These are phyloP conservation scores for Patella depressa DNA, from an alignment of 2,888 invertebrate genomes.

Conservation along the genomic window DNA sequence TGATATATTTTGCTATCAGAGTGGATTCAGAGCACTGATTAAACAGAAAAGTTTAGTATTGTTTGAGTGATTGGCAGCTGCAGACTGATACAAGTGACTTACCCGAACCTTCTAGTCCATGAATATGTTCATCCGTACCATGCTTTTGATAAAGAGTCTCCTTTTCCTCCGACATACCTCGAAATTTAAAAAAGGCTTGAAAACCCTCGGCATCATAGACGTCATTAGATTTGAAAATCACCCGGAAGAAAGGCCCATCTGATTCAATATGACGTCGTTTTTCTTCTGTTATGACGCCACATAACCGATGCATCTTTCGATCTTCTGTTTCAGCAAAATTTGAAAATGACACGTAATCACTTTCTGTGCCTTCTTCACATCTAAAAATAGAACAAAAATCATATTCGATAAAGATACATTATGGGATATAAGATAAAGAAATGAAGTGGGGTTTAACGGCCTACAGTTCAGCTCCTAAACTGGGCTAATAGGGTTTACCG, in stretches of 20 bases:
- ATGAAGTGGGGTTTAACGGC: too few species aligned
- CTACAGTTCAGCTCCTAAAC: too few species aligned
- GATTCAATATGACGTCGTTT: conserved; percentile 75
- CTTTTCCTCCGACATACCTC: conserved; percentile 76
- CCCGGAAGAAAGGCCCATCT: conserved; percentile 92
- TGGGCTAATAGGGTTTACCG: too few species aligned
- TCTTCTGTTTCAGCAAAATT: conserved; percentile 87
- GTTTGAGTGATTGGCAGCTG: background rate
- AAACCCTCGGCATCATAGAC: conserved; percentile 94
- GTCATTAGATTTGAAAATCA: conserved; percentile 94
- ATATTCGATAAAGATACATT: too few species aligned
- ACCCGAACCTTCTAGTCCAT: background rate
- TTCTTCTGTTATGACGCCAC: conserved; percentile 77
- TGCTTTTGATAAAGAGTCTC: background rate
- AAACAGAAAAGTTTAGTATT: too few species aligned
- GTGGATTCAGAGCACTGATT: too few species aligned
- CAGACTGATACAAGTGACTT: background rate
- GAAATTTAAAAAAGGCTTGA: conserved; percentile 90
- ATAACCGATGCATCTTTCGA: conserved; percentile 88
- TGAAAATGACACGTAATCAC: conserved; percentile 96
- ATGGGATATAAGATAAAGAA: too few species aligned
- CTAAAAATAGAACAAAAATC: conserved; percentile 74
- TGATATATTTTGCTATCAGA: too few species aligned
- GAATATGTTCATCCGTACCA: background rate
- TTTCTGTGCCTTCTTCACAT: conserved; percentile 90